Evolutionary conservation across 2,113 vertebrate genomes (phyloP).

Genomic region (Gambusia affinis): DNA sequence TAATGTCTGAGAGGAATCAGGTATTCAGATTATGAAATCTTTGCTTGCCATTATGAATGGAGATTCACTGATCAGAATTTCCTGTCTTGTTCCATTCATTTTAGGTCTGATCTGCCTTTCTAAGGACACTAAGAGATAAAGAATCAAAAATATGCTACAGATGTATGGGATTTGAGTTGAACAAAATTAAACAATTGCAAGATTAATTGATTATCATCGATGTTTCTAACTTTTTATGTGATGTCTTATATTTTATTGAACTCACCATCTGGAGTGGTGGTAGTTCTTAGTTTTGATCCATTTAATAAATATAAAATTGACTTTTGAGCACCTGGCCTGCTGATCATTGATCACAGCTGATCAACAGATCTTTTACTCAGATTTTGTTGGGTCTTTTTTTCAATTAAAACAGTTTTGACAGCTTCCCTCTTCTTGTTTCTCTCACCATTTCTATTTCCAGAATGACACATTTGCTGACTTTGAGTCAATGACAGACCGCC

Average conservation of each 20-base stretch:
- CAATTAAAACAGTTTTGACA: not conserved
- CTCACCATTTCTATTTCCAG: conserved; percentile 74
- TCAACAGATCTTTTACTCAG: not conserved
- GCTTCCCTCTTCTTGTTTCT: not conserved
- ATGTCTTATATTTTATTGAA: too few species aligned
- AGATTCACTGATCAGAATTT: not conserved
- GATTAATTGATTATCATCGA: too few species aligned
- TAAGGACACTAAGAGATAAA: too few species aligned
- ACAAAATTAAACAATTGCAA: too few species aligned
- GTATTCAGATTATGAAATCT: conserved; percentile 63
- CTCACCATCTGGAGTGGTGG: too few species aligned
- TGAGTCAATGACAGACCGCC: conserved; percentile 97
- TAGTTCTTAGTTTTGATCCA: too few species aligned
- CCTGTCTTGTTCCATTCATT: not conserved
- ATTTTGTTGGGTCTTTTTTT: not conserved
- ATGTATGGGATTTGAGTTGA: not conserved
- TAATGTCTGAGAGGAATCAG: conserved; percentile 99
- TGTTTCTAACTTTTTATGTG: too few species aligned
- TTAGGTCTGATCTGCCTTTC: too few species aligned
- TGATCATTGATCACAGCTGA: not conserved
- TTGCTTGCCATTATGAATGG: not conserved
- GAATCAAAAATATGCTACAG: not conserved
- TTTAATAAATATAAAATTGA: too few species aligned
- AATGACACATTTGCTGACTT: conserved; percentile 99
- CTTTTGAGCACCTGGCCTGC: too few species aligned